Evolutionary conservation across 2,113 vertebrate genomes (phyloP), one percentile per base, ranked within the genome.

Genomic region (Clarias macrocephalus): DNA sequence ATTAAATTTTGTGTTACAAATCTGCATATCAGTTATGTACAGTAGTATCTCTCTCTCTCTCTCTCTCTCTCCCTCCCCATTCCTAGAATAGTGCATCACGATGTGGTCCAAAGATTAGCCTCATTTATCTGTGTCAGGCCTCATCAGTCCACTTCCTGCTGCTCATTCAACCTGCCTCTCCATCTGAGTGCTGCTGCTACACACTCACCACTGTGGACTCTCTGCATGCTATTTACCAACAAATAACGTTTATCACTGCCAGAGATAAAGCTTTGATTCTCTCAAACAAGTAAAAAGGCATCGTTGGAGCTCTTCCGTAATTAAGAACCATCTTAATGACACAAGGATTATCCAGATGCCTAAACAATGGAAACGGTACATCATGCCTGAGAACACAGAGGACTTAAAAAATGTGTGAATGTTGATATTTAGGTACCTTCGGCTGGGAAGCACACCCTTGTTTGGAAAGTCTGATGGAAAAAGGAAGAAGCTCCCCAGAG

Each of bases 61-160:
- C 56, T 52, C 18, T 80, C 33, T 75, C 68, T 56, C 66, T 37
- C 30, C 33, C 77, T 25, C 63, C 23, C 28, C 30, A 83, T 86
- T 85, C 59, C 63, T 82, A 81, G 89, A 83, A 85, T 85, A 60
- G 85, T 52, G 84, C 88, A 11, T 87, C 59, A 90, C 83, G 86
- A 84, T 54, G 86, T 83, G 89, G 89, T 90, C 90, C 87, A 85
- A 85, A 89, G 88, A 91, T 93, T 91, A 91, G 92, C 91, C 92
- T 91, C 88, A 90, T 91, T 92, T 90, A 92, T 92, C 92, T 86
- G 88, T 89, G 90, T 86, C 86, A 48, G 65, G 84, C 88, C 88
- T 90, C 91, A 89, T 91, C 91, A 89, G 90, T 88, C 85, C 73
- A 80, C 52, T 77, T 77, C 68, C 87, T 90, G 75, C 89, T 88